Conservation (phyloP, 2,888 invertebrate species). For the Slavum lentiscoides region DNA sequence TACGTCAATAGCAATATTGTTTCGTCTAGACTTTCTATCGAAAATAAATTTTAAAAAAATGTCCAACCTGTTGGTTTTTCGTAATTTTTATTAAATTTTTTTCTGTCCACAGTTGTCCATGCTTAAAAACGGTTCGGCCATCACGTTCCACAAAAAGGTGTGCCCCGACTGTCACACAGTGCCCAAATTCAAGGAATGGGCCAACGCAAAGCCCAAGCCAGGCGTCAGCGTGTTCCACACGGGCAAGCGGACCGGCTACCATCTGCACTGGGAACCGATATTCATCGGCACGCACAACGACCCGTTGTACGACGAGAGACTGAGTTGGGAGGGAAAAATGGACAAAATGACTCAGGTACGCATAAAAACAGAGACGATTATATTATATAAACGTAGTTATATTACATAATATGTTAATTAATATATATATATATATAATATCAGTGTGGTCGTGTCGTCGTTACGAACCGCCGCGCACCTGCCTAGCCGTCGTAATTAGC, state of each 20-base stretch:
- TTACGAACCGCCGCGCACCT: too few relatives aligned
- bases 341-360: slow-evolving; percentile 94
- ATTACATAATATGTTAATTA: too few relatives aligned
- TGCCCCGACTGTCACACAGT: slow-evolving; percentile 88
- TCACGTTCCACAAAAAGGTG: slow-evolving; percentile 88
- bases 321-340: slow-evolving; percentile 93
- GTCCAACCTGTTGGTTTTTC: too few relatives aligned
- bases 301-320: slow-evolving; percentile 85
- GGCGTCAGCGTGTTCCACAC: slow-evolving; percentile 80
- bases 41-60: too few relatives aligned
- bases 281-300: slow-evolving; percentile 88
- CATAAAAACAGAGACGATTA: not conserved
- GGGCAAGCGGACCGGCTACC: slow-evolving; percentile 78
- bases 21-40: too few relatives aligned
- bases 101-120: slow-evolving; percentile 65
- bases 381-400: too few relatives aligned
- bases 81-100: not conserved
- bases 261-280: slow-evolving; percentile 89
- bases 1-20: too few relatives aligned
- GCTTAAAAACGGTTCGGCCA: slow-evolving; percentile 76
- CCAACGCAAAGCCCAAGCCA: slow-evolving; percentile 63
- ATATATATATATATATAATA: too few relatives aligned
- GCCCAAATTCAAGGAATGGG: slow-evolving; percentile 84
- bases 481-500: too few relatives aligned
- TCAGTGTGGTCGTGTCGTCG: too few relatives aligned